These are phyloP conservation scores for Babyrousa celebensis DNA, from an alignment of 2,797 vertebrate species.

Conservation along the genomic window DNA sequence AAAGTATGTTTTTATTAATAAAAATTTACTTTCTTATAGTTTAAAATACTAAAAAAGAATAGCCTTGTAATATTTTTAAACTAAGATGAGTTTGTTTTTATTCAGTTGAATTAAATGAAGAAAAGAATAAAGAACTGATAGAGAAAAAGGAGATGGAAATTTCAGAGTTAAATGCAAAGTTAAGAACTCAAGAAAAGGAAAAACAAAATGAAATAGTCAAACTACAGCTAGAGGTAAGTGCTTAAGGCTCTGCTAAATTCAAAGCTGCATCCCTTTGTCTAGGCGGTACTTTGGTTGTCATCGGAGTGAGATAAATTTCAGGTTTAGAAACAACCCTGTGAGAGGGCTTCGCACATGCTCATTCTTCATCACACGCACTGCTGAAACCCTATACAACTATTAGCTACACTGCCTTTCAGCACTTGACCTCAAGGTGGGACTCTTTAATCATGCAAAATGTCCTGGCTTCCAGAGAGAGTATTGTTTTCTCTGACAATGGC, in stretches of 20 bases:
- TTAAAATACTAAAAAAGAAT: slow-evolving; percentile 53
- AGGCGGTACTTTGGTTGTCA: background rate
- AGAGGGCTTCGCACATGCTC: background rate
- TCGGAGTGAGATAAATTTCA: slow-evolving; percentile 38
- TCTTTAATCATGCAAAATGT: background rate
- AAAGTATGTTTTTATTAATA: slow-evolving; percentile 60
- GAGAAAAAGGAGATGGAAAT: slow-evolving; percentile 93
- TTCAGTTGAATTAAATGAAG: slow-evolving; percentile 90
- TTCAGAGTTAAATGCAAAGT: slow-evolving; percentile 93
- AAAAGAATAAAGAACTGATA: slow-evolving; percentile 89
- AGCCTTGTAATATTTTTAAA: slow-evolving; percentile 46
- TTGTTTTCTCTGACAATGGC: background rate
- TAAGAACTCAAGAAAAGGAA: slow-evolving; percentile 95
- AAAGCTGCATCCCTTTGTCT: background rate
- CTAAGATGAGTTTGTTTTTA: slow-evolving; percentile 79
- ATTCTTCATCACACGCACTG: background rate
- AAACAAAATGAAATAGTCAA: slow-evolving; percentile 96
- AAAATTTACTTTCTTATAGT: slow-evolving; percentile 48
- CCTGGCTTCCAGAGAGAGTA: background rate
- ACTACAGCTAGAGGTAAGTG: slow-evolving; percentile 96
- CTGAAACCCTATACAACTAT: background rate
- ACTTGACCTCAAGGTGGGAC: slow-evolving; percentile 38
- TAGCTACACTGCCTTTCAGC: background rate
- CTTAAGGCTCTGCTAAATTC: slow-evolving; percentile 2
- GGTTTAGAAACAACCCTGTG: background rate